Conservation (phyloP, 1,140 invertebrate genomes). For the Spodoptera litura region DNA sequence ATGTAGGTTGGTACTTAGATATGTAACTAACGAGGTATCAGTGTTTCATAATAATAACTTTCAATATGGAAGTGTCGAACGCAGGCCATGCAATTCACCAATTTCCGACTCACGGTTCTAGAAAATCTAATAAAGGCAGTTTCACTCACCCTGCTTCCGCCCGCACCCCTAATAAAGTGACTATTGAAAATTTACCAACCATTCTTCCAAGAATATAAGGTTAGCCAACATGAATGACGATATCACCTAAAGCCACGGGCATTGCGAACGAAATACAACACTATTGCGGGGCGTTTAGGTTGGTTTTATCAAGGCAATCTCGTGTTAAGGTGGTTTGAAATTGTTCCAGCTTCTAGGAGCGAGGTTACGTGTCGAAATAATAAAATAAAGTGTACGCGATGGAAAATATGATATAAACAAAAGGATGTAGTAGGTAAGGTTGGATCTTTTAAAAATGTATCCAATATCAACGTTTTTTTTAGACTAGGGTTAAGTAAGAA, state of each 20-base stretch:
- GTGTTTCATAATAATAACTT: slow-evolving; percentile 48
- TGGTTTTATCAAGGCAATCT: not conserved
- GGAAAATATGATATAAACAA: slow-evolving; percentile 74
- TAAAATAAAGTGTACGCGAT: slow-evolving; percentile 67
- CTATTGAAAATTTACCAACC: slow-evolving; percentile 87
- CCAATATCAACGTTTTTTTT: too few species aligned
- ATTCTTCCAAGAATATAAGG: slow-evolving; percentile 85
- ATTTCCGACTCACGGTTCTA: slow-evolving; percentile 78
- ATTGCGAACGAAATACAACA: slow-evolving; percentile 54
- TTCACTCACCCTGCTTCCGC: slow-evolving; percentile 78
- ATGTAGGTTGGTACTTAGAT: too few species aligned
- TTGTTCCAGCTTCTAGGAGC: slow-evolving; percentile 61
- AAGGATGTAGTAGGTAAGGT: slow-evolving; percentile 40
- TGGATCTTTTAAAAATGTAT: not conserved
- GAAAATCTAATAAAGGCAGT: slow-evolving; percentile 85
- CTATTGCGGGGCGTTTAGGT: slow-evolving; percentile 50
- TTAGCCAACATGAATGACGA: slow-evolving; percentile 77
- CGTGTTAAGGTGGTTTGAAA: slow-evolving; percentile 57
- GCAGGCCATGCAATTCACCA: slow-evolving; percentile 70
- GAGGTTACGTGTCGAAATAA: slow-evolving; percentile 72
- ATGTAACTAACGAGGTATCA: not conserved
- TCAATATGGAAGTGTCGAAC: slow-evolving; percentile 74
- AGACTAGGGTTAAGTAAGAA: too few species aligned
- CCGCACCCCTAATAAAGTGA: slow-evolving; percentile 85
- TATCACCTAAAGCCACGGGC: slow-evolving; percentile 62